Conservation (phyloP, 2,797 vertebrate species). For the Spinibarbus caldwelli region DNA sequence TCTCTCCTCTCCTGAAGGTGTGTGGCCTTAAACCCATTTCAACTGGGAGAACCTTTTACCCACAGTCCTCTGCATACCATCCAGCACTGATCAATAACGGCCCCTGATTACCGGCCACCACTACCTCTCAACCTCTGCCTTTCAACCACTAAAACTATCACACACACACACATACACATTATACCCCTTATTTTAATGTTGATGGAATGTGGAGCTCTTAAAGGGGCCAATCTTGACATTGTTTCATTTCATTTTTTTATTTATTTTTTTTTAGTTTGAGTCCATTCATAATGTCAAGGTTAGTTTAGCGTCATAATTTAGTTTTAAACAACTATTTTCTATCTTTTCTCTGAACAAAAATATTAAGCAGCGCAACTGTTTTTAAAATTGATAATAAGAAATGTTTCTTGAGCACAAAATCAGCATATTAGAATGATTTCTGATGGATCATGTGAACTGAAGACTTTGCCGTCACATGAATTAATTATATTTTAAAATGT, state of each 20-base stretch:
- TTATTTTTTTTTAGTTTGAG: background rate
- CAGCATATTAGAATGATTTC: background rate
- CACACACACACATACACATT: background rate
- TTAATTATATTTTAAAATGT: background rate
- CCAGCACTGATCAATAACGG: conserved; percentile 47
- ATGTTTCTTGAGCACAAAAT: background rate
- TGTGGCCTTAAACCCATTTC: conserved; percentile 72
- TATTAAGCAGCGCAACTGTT: background rate
- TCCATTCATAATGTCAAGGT: background rate
- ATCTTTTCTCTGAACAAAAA: background rate
- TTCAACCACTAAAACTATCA: background rate
- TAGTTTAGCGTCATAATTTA: no score
- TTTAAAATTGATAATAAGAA: background rate
- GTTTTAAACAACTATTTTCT: background rate
- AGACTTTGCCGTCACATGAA: background rate
- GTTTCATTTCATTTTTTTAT: background rate
- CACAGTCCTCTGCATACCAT: conserved; percentile 36
- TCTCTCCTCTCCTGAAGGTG: conserved; percentile 75
- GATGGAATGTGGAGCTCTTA: background rate
- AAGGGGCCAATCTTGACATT: background rate
- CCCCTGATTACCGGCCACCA: conserved; percentile 2
- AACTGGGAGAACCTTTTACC: conserved; percentile 42
- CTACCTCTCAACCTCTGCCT: background rate
- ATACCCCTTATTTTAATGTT: background rate
- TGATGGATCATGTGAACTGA: background rate